A percentile compares a stretch with the other conserved stretches of the same genome.
These are phyloP conservation scores for Phenacoccus solenopsis DNA, from an alignment of 1,140 invertebrate species.

Conservation along the genomic window DNA sequence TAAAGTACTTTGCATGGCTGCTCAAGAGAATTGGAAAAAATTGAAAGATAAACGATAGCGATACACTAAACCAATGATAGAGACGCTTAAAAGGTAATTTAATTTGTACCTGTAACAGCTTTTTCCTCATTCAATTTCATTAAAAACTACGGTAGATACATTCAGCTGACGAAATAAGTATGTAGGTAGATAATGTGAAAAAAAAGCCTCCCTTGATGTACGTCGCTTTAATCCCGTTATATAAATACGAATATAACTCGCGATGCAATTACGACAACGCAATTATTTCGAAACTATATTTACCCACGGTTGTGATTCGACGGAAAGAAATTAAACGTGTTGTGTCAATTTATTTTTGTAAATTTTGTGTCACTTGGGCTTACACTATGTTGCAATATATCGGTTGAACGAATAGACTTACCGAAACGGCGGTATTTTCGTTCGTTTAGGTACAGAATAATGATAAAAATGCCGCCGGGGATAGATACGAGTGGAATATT, in stretches of 20 bases:
- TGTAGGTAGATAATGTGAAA: no score
- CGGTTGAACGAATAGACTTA: neutral
- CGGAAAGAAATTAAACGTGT: neutral
- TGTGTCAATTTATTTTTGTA: neutral
- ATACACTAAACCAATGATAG: neutral
- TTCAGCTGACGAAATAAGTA: no score
- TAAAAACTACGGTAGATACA: no score
- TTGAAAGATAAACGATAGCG: neutral
- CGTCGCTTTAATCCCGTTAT: neutral
- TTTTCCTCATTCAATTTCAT: no score
- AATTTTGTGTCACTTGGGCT: neutral
- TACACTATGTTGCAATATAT: neutral
- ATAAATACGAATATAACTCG: no score
- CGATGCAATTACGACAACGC: no score
- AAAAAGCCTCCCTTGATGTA: no score
- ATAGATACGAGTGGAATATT: no score
- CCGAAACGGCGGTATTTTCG: neutral
- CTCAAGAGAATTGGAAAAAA: neutral
- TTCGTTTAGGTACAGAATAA: no score
- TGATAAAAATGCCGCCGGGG: no score
- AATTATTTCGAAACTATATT: neutral
- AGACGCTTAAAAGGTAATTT: neutral
- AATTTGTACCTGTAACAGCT: neutral
- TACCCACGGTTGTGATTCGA: neutral
- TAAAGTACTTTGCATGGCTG: no score